Evolutionary conservation across 2,113 vertebrate species (phyloP).

Genomic region (Oreochromis tanganicae): DNA sequence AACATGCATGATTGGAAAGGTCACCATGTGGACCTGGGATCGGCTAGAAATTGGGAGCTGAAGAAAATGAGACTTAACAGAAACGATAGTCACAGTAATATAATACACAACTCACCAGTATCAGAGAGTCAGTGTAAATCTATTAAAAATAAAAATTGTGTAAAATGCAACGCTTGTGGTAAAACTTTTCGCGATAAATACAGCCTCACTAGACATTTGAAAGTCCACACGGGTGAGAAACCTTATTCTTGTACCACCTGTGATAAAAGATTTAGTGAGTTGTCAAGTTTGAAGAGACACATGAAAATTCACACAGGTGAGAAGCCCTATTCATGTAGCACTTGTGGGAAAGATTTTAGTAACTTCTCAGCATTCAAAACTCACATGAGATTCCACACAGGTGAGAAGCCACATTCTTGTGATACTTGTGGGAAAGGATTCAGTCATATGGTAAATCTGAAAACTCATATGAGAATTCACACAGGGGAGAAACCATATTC

Average conservation of each 20-base stretch:
- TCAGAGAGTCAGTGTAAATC: not conserved
- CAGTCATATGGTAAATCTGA: too few relatives aligned
- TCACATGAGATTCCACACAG: fast-evolving
- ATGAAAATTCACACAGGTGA: not conserved
- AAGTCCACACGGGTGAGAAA: not conserved
- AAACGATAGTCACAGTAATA: not conserved
- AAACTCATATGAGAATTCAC: not conserved
- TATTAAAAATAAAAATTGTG: not conserved
- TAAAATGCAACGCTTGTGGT: not conserved
- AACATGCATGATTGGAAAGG: not conserved
- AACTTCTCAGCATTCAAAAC: fast-evolving
- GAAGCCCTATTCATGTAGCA: not conserved
- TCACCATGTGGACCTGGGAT: not conserved
- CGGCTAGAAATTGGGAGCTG: not conserved
- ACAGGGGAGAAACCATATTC: not conserved
- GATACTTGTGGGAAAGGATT: fast-evolving
- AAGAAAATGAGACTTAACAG: not conserved
- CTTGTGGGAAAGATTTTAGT: not conserved
- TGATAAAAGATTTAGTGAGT: not conserved
- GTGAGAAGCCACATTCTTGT: fast-evolving
- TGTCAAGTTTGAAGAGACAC: not conserved
- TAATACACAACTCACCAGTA: not conserved
- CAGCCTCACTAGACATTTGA: not conserved
- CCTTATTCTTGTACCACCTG: not conserved
- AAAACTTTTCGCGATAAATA: not conserved